phyloP scores from a whole-genome alignment of 2,797 vertebrate species.

The Mastacembelus armatus region DNA sequence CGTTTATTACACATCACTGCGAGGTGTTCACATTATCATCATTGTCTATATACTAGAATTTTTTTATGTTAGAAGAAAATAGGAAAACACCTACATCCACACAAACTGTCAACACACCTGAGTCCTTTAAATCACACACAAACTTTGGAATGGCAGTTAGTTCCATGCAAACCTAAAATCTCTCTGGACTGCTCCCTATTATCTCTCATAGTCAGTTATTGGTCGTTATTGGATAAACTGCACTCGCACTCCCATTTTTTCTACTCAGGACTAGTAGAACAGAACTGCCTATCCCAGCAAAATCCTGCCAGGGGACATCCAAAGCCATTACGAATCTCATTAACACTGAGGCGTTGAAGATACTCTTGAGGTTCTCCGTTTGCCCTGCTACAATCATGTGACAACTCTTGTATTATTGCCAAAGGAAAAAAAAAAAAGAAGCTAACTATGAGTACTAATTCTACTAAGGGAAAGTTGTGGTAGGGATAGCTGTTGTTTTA shows the following conservation, averaged over 20 bases:
- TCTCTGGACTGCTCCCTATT: constrained; percentile 63
- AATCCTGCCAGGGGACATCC: constrained; percentile 50
- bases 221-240: constrained; percentile 46
- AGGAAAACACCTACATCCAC: constrained; percentile 78
- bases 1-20: constrained; percentile 81
- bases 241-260: constrained; percentile 32
- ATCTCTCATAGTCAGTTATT: constrained; percentile 42
- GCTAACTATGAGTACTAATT: constrained; percentile 65
- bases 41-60: constrained; percentile 79
- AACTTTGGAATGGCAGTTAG: constrained; percentile 78
- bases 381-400: constrained; percentile 81
- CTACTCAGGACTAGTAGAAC: constrained; percentile 43
- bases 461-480: constrained; percentile 68
- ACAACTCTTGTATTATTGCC: constrained; percentile 84
- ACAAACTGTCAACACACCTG: constrained; percentile 77
- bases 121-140: constrained; percentile 74
- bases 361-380: constrained; percentile 62
- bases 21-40: constrained; percentile 82
- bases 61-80: constrained; percentile 76
- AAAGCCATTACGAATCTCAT: constrained; percentile 48
- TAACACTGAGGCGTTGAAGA: constrained; percentile 61
- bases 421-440: constrained; percentile 80
- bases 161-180: constrained; percentile 81
- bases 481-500: constrained; percentile 66
- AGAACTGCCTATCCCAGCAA: constrained; percentile 56